phyloP scores from a whole-genome alignment of 2,113 vertebrate species.

The Heteronetta atricapilla region DNA sequence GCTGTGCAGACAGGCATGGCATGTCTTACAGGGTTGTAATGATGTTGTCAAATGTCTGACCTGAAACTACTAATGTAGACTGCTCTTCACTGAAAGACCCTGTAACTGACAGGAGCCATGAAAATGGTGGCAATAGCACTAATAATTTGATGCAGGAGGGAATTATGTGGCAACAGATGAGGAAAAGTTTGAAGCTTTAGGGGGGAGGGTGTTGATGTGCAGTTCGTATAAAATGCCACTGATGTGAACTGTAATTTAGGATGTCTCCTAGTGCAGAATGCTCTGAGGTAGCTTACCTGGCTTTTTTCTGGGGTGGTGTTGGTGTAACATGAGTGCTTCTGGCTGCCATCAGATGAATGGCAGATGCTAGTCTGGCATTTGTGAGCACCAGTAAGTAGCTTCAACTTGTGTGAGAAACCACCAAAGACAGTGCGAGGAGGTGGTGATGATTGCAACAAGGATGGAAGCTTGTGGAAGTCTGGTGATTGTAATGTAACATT shows the following conservation, averaged over 20 bases:
- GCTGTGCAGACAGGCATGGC: not conserved
- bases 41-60: constrained; percentile 77
- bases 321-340: not conserved
- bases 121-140: not conserved
- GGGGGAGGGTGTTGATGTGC: too few relatives aligned
- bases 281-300: not conserved
- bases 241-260: not conserved
- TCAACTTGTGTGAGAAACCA: not conserved
- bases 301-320: not conserved
- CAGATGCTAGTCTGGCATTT: too few relatives aligned
- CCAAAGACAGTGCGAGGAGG: not conserved
- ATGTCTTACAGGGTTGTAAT: constrained; percentile 55
- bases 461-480: not conserved
- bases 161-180: not conserved
- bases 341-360: not conserved
- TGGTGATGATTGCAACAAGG: not conserved
- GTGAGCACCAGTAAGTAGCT: too few relatives aligned
- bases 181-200: not conserved
- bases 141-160: not conserved
- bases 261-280: not conserved
- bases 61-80: constrained; percentile 71
- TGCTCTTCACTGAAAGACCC: constrained; percentile 66
- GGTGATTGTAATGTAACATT: not conserved
- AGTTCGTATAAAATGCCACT: not conserved
- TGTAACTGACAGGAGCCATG: not conserved